Evolutionary conservation across 2,888 invertebrate species (phyloP).

Genomic region (Adelognathus sp.): DNA sequence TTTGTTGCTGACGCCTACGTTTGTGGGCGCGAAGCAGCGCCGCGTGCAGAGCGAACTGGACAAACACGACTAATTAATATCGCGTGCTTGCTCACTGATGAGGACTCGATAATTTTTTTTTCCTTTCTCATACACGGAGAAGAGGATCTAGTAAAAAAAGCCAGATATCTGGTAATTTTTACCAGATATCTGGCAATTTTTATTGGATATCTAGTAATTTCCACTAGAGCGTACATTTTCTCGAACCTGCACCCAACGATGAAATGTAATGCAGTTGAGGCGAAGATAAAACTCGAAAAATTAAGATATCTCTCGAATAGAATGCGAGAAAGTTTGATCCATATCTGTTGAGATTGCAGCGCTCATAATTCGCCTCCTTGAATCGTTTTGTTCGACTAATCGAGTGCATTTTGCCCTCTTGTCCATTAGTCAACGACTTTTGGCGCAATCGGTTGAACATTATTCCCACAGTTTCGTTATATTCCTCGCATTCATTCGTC

Average conservation of each 20-base stretch:
- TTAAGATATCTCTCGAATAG: neutral
- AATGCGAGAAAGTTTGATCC: neutral
- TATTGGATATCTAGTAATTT: too few relatives aligned
- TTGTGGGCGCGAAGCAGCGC: neutral
- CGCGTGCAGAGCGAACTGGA: neutral
- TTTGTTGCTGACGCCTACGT: neutral
- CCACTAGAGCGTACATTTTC: too few relatives aligned
- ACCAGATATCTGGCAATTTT: too few relatives aligned
- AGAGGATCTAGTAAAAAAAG: too few relatives aligned
- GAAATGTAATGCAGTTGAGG: neutral
- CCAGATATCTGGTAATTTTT: too few relatives aligned
- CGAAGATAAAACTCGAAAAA: neutral
- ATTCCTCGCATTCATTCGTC: neutral
- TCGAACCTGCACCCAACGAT: neutral
- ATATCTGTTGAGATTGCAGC: too few relatives aligned
- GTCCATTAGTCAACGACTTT: too few relatives aligned
- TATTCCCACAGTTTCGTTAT: neutral
- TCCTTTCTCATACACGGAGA: too few relatives aligned
- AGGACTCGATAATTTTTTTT: conserved; percentile 4
- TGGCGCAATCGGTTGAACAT: conserved; percentile 31
- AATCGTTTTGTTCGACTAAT: too few relatives aligned
- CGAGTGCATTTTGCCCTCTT: neutral
- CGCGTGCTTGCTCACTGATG: neutral
- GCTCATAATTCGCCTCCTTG: too few relatives aligned
- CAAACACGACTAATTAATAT: conserved; percentile 23